phyloP scores from a whole-genome alignment of 2,888 invertebrate species.

The Entomobrya proxima region DNA sequence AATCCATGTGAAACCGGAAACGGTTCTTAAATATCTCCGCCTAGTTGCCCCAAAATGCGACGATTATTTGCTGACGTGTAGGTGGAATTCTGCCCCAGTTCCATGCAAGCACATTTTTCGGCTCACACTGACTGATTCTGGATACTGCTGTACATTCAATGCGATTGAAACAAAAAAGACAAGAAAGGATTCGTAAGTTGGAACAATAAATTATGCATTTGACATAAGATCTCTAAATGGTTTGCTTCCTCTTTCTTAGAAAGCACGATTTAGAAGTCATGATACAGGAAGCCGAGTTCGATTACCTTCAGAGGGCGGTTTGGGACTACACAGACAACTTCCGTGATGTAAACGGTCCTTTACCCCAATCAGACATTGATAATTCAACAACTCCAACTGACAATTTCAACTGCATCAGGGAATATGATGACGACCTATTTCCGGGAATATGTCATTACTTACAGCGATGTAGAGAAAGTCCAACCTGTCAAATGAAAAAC shows the following conservation, averaged over 20 bases:
- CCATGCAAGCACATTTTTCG: slow-evolving; percentile 65
- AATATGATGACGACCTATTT: slow-evolving; percentile 73
- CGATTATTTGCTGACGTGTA: slow-evolving; percentile 71
- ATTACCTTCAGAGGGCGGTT: slow-evolving; percentile 72
- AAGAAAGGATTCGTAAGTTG: slow-evolving; percentile 67
- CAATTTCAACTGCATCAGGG: slow-evolving; percentile 69
- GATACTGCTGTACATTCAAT: slow-evolving; percentile 75
- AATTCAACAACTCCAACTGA: slow-evolving; percentile 41
- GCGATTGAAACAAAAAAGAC: slow-evolving; percentile 70
- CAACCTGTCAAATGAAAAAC: slow-evolving; percentile 54
- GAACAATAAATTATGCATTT: background rate
- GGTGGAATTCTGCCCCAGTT: slow-evolving; percentile 70
- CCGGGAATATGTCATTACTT: slow-evolving; percentile 73
- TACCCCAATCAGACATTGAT: slow-evolving; percentile 16
- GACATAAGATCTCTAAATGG: background rate
- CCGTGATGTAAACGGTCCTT: slow-evolving; percentile 47
- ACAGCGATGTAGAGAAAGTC: slow-evolving; percentile 68
- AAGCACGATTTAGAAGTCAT: slow-evolving; percentile 71
- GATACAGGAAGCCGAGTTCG: slow-evolving; percentile 70
- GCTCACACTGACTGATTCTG: slow-evolving; percentile 72
- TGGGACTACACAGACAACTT: slow-evolving; percentile 72
- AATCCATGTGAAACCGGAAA: slow-evolving; percentile 63
- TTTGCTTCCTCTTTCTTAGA: slow-evolving; percentile 21
- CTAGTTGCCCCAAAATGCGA: slow-evolving; percentile 74
- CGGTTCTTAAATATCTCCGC: slow-evolving; percentile 71